phyloP scores from a whole-genome alignment of 2,797 vertebrate species.

The Sebastes steindachneri region DNA sequence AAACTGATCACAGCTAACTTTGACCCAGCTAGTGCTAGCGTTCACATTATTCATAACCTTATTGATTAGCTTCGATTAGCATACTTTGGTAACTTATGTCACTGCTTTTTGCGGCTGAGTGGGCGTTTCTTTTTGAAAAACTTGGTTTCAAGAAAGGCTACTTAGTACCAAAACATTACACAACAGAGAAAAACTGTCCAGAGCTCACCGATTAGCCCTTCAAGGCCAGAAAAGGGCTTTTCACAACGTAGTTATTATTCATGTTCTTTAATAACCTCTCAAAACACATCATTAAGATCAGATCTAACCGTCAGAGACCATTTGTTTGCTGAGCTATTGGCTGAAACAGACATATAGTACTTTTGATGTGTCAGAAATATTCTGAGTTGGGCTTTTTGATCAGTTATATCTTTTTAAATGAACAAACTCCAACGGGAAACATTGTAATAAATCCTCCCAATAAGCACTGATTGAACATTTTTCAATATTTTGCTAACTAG shows the following conservation, averaged over 20 bases:
- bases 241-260: neutral
- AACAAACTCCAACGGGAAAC: neutral
- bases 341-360: too few relatives aligned
- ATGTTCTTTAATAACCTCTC: conserved; percentile 1
- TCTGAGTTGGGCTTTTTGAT: too few relatives aligned
- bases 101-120: too few relatives aligned
- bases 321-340: neutral
- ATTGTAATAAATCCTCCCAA: neutral
- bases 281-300: neutral
- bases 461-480: neutral
- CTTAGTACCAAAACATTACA: neutral
- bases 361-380: too few relatives aligned
- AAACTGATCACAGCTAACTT: too few relatives aligned
- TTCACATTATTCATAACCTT: too few relatives aligned
- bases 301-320: neutral
- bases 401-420: neutral
- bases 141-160: neutral
- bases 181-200: conserved; percentile 2
- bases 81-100: too few relatives aligned
- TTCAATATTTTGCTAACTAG: neutral
- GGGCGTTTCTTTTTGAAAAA: too few relatives aligned
- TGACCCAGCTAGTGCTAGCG: too few relatives aligned
- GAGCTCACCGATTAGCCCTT: neutral
- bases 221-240: neutral
- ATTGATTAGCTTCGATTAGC: too few relatives aligned